phyloP scores from a whole-genome alignment of 1,140 invertebrate species.

The Pollicipes pollicipes region DNA sequence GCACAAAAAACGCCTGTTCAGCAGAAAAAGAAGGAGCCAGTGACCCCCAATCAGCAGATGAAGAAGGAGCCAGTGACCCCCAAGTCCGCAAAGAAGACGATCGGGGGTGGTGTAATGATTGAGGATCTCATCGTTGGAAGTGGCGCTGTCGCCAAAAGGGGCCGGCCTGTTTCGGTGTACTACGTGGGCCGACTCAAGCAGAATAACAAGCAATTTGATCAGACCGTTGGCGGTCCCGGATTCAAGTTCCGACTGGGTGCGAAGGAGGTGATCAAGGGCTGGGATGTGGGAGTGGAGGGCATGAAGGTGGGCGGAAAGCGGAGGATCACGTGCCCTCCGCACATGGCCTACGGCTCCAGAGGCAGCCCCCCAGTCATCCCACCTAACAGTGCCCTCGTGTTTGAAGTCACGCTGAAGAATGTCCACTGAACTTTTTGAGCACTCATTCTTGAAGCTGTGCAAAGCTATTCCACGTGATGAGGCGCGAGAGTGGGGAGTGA shows the following conservation, averaged over 20 bases:
- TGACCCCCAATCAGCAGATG: no score
- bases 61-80: slow-evolving; percentile 24
- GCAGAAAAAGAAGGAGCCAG: no score
- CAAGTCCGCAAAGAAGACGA: slow-evolving; percentile 27
- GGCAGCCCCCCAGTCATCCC: slow-evolving; percentile 67
- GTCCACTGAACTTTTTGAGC: slow-evolving; percentile 43
- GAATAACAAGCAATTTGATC: slow-evolving; percentile 69
- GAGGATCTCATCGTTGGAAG: slow-evolving; percentile 57
- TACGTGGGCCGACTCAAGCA: slow-evolving; percentile 54
- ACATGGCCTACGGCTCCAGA: slow-evolving; percentile 61
- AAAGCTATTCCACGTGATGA: no score
- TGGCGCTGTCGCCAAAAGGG: slow-evolving; percentile 53
- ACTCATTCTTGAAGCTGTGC: no score
- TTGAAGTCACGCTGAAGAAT: slow-evolving; percentile 70
- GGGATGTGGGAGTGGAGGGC: slow-evolving; percentile 68
- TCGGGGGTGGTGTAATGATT: slow-evolving; percentile 53
- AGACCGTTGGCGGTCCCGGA: slow-evolving; percentile 45
- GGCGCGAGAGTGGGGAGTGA: no score
- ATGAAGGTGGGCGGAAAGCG: slow-evolving; percentile 88
- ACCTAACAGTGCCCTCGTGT: slow-evolving; percentile 58
- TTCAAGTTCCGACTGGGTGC: slow-evolving; percentile 69
- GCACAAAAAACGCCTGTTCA: slow-evolving; percentile 24
- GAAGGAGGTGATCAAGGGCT: slow-evolving; percentile 76
- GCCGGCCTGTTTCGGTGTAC: slow-evolving; percentile 46
- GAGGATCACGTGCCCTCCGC: slow-evolving; percentile 58